phyloP scores from a whole-genome alignment of 2,113 vertebrate genomes.

The Thamnophis sirtalis region DNA sequence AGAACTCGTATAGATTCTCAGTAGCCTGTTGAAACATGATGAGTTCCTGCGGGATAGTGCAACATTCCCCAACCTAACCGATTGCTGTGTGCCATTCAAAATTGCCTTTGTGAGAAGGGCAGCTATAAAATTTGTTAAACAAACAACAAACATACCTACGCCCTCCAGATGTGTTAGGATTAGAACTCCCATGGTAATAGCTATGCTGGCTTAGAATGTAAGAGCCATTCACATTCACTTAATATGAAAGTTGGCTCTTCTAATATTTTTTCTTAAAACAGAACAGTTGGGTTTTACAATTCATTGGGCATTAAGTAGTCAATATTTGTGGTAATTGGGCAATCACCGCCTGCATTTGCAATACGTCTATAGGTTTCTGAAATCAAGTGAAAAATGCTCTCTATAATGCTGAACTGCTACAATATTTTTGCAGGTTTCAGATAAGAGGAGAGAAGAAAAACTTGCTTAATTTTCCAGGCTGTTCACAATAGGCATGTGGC shows the following conservation, averaged over 20 bases:
- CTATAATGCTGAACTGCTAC: neutral
- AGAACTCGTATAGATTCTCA: neutral
- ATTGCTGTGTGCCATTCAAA: neutral
- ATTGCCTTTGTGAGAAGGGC: neutral
- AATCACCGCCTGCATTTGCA: neutral
- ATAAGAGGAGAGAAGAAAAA: neutral
- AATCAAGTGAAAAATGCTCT: neutral
- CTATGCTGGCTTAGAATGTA: neutral
- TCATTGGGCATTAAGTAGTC: neutral
- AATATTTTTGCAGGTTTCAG: neutral
- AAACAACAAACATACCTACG: neutral
- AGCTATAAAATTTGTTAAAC: neutral
- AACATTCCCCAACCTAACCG: neutral
- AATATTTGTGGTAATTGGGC: neutral
- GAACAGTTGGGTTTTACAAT: neutral
- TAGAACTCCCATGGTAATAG: neutral
- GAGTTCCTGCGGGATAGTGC: neutral
- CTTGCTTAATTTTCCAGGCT: neutral
- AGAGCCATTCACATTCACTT: neutral
- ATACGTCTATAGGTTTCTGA: neutral
- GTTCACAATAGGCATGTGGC: neutral
- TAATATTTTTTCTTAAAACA: neutral
- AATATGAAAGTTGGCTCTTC: neutral
- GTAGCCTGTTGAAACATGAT: neutral
- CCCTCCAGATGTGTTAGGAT: neutral